A percentile compares a stretch with the other conserved stretches of the same genome.
Conservation (phyloP, 2,888 invertebrate genomes). For the Yponomeuta plumbellus region DNA sequence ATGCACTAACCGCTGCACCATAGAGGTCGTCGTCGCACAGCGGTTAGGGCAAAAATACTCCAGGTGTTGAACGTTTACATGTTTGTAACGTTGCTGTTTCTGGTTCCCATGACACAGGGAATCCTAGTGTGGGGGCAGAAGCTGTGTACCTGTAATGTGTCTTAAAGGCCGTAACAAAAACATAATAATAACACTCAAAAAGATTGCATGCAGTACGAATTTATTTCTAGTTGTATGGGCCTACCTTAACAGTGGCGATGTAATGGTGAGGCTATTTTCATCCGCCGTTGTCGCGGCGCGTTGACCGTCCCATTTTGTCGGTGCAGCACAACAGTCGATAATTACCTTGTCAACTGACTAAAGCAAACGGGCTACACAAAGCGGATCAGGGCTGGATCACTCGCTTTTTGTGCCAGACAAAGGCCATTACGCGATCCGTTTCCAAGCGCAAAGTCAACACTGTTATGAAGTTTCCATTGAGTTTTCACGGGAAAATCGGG, state of each 20-base stretch:
- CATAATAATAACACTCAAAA: no score
- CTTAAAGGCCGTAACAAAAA: no score
- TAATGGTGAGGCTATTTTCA: slow-evolving; percentile 17
- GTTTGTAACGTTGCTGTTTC: no score
- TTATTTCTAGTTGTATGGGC: neutral
- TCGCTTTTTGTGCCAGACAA: slow-evolving; percentile 69
- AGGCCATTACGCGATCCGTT: slow-evolving; percentile 70
- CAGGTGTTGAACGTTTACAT: no score
- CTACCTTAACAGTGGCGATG: neutral
- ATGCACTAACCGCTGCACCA: no score
- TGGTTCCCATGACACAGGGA: no score
- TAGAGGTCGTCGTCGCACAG: no score
- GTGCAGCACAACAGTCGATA: slow-evolving; percentile 53
- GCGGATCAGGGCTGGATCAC: slow-evolving; percentile 45
- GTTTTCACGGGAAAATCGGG: slow-evolving; percentile 55
- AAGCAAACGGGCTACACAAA: slow-evolving; percentile 36
- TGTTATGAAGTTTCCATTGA: slow-evolving; percentile 70
- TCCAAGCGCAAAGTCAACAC: slow-evolving; percentile 63
- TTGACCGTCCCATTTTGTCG: slow-evolving; percentile 52
- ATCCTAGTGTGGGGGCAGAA: no score
- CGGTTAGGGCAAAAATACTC: no score
- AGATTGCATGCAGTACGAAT: no score
- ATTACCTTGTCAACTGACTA: slow-evolving; percentile 68
- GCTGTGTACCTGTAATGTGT: no score
- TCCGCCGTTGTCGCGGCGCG: slow-evolving; percentile 31